Evolutionary conservation across 2,888 invertebrate genomes (phyloP), one percentile per base, ranked within the genome.

Genomic region (Scrobipalpa atriplicella): DNA sequence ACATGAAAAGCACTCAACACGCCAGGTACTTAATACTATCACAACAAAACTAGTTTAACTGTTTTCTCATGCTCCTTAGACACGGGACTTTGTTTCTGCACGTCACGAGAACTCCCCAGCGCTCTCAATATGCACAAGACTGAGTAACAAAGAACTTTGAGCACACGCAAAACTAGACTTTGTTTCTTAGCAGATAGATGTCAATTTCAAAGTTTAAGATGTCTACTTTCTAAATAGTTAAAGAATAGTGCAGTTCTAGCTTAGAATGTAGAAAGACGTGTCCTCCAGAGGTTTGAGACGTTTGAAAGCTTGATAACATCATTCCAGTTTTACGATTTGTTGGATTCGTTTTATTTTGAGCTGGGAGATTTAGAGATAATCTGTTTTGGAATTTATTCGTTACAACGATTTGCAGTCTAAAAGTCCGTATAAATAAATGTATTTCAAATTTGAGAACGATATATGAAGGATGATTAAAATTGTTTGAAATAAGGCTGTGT

Each of bases 41-140:
- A 47, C 6, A 8, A n/a, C 52, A 8, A 21, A 54, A 21, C 7
- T 10, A 54, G 54, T 10, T 19, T 19, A 19, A 18, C 47, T 47
- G 73, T 78, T 84, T 76, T 71, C 73, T 73, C 78, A 80, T 84
- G 79, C 82, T 81, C 76, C 79, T 76, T 77, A 78, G 73, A 72
- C 76, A 67, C 56, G 74, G 75, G 78, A 82, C 79, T 83, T 79
- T 80, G 78, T 80, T 74, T 74, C 76, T 72, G 63, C 72, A 75
- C 74, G 78, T 81, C 80, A 80, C 82, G 80, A 76, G 73, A 75
- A 82, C 82, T 83, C 82, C 78, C 80, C 69, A 68, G 81, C 79
- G 79, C 71, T 69, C 81, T 86, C 84, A 83, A 85, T 84, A 87
- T 86, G 84, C 86, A 83, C 63, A 52, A 73, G 75, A 76, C 75